Percentiles rank a stretch among this genome's conserved stretches.
These are phyloP conservation scores for Pammene aurita DNA, from an alignment of 2,888 invertebrate species.

Conservation along the genomic window DNA sequence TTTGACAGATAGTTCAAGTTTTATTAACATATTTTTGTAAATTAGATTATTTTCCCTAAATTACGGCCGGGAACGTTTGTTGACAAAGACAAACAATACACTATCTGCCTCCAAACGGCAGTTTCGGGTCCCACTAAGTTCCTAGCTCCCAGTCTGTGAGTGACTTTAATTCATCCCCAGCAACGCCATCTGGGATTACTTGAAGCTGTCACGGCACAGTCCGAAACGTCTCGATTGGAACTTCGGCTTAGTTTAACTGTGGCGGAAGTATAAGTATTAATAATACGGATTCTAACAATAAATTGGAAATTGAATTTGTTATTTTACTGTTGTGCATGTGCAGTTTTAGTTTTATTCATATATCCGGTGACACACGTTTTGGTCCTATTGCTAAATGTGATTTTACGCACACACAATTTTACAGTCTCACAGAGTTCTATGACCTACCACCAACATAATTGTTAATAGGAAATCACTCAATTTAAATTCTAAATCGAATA, in stretches of 20 bases:
- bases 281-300: background rate
- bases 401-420: too few relatives aligned
- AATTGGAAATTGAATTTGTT: background rate
- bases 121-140: conserved; percentile 27
- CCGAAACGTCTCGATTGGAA: conserved; percentile 59
- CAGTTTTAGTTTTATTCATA: too few relatives aligned
- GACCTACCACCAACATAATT: too few relatives aligned
- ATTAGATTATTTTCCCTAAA: too few relatives aligned
- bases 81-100: background rate
- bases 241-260: conserved; percentile 49
- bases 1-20: too few relatives aligned
- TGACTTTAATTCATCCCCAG: conserved; percentile 67
- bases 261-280: conserved; percentile 17
- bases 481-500: too few relatives aligned
- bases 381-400: too few relatives aligned
- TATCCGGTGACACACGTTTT: too few relatives aligned
- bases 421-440: too few relatives aligned
- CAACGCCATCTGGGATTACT: conserved; percentile 72
- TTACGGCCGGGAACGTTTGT: too few relatives aligned
- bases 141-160: conserved; percentile 54
- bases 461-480: too few relatives aligned
- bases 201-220: conserved; percentile 62
- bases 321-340: background rate
- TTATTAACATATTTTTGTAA: too few relatives aligned
- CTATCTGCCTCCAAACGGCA: conserved; percentile 5